Conservation (phyloP, 2,113 vertebrate species). For the Jaculus jaculus region DNA sequence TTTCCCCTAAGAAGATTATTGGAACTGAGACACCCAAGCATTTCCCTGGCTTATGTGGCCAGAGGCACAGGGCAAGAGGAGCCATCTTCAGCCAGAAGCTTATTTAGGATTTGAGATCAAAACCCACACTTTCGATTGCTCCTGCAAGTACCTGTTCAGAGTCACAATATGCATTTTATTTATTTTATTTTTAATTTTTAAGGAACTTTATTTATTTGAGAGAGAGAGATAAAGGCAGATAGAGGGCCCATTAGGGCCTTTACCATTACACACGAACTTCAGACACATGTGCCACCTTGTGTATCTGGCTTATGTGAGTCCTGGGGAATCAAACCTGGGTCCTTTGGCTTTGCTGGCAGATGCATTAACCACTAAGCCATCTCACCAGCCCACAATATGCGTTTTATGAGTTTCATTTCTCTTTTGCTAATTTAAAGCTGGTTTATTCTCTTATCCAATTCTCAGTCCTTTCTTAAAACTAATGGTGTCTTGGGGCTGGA, state of each 20-base stretch:
- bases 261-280: too few species aligned
- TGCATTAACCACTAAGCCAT: too few species aligned
- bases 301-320: too few species aligned
- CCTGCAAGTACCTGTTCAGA: slow-evolving; percentile 18
- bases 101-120: slow-evolving; percentile 44
- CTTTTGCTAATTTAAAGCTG: slow-evolving; percentile 46
- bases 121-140: background rate
- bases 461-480: slow-evolving; percentile 21
- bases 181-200: background rate
- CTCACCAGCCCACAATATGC: too few species aligned
- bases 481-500: too few species aligned
- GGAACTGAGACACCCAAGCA: background rate
- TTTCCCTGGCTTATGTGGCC: background rate
- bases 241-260: too few species aligned
- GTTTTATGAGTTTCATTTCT: slow-evolving; percentile 35
- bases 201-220: background rate
- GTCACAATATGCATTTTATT: slow-evolving; percentile 4
- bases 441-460: slow-evolving; percentile 27
- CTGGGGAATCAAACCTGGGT: too few species aligned
- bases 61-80: background rate
- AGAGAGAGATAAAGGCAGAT: too few species aligned
- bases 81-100: background rate
- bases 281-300: too few species aligned
- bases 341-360: too few species aligned
- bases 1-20: slow-evolving; percentile 19